Evolutionary conservation across 2,888 invertebrate species (phyloP).

Genomic region (Drosophila fungiperda): DNA sequence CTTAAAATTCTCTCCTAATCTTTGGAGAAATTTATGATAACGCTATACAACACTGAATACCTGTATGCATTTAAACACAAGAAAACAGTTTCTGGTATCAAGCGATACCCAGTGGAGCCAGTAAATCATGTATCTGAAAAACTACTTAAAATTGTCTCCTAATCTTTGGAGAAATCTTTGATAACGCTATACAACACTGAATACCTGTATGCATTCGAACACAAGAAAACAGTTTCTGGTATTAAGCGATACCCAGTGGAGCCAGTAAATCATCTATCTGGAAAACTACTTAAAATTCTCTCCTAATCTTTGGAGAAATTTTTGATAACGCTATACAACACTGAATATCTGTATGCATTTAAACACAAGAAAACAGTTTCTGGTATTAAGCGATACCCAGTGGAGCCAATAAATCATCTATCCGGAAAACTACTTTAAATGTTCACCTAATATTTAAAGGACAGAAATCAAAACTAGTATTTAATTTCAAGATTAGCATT

Average conservation of each 20-base stretch:
- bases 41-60: not conserved
- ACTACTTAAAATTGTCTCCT: constrained; percentile 58
- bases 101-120: constrained; percentile 46
- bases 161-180: constrained; percentile 40
- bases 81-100: not conserved
- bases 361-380: not conserved
- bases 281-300: constrained; percentile 61
- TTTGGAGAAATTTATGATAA: constrained; percentile 36
- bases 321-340: not conserved
- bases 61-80: constrained; percentile 14
- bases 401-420: constrained; percentile 55
- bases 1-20: constrained; percentile 60
- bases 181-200: not conserved
- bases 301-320: constrained; percentile 47
- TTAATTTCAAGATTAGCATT: not conserved
- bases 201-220: constrained; percentile 13
- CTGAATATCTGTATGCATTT: constrained; percentile 11
- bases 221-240: not conserved
- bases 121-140: constrained; percentile 62
- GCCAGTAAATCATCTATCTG: constrained; percentile 61
- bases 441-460: not conserved
- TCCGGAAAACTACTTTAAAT: too few species aligned
- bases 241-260: constrained; percentile 36
- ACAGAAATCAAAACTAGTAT: not conserved
- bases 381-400: constrained; percentile 13